Base-by-base conservation (phyloP, 2,113 vertebrate genomes). In the Corythornis madagascariensis region DNA sequence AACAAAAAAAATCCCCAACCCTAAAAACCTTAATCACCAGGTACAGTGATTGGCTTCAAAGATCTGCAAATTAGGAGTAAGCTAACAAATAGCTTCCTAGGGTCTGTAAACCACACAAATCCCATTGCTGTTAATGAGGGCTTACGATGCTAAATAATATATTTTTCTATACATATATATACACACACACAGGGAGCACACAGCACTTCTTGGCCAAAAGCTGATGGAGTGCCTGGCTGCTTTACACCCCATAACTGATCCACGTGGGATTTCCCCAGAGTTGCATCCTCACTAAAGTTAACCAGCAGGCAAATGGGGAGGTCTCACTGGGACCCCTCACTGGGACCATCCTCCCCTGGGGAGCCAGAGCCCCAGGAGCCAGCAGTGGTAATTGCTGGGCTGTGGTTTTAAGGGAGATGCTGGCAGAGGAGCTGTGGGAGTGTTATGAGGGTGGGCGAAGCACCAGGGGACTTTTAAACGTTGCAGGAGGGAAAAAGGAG, bases 21-120 rank as follows among this genome's bases (percentile, higher is more conserved):
- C 20, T n/a, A n/a, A 33, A 59, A 33, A 22, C 80, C 87, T 83
- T 95, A 94, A 95, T 95, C 92, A 93, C 87, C 90, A 96, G 92
- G 93, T 95, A 96, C 2, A 0, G 67, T 0, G 11, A 87, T 24
- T 77, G 90, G 89, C 87, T 91, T 95, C 92, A 93, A 78, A 94
- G 90, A 83, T 50, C 92, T 94, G 92, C 89, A 95, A 93, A 95
- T 96, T 81, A 92, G 78, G 78, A 93, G 89, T 86, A 93, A 92
- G 81, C 65, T 86, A 94, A 40, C 83, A 78, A 89, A 90, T 81
- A 75, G 93, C 83, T 91, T 93, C 95, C 91, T n/a, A n/a, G 85
- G 85, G 85, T 43, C 82, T 77, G 40, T 26, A 86, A 90, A 21
- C 40, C 53, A 22, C 24, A 3, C 75, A 92, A 88, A 87, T 88